phyloP scores from a whole-genome alignment of 2,888 invertebrate species.

The Theretra japonica region DNA sequence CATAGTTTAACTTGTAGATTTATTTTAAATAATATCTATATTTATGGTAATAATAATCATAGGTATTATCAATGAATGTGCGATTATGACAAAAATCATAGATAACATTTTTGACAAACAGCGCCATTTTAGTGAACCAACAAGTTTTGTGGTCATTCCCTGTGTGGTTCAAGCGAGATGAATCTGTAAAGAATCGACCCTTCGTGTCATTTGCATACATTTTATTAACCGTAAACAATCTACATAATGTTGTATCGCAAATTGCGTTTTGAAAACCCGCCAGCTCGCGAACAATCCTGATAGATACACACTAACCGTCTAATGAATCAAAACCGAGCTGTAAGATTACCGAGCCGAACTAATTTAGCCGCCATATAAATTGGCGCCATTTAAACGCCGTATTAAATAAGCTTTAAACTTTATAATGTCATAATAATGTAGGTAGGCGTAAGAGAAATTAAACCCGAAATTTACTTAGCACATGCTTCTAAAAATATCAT shows the following conservation, averaged over 20 bases:
- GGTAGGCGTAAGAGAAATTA: slow-evolving; percentile 30
- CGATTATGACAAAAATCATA: background rate
- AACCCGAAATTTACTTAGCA: slow-evolving; percentile 28
- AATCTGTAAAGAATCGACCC: slow-evolving; percentile 61
- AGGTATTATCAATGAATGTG: too few relatives aligned
- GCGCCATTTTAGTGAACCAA: slow-evolving; percentile 56
- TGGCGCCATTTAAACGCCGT: slow-evolving; percentile 25
- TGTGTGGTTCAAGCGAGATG: slow-evolving; percentile 58
- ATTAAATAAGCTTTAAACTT: slow-evolving; percentile 26
- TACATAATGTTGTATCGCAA: slow-evolving; percentile 48
- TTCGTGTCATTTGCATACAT: slow-evolving; percentile 68
- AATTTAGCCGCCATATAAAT: slow-evolving; percentile 32
- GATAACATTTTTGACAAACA: slow-evolving; percentile 32
- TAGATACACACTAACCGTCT: slow-evolving; percentile 49
- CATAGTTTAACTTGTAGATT: background rate
- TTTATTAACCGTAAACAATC: slow-evolving; percentile 53
- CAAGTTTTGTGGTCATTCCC: slow-evolving; percentile 52
- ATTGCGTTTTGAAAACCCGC: slow-evolving; percentile 28
- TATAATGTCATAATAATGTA: slow-evolving; percentile 28
- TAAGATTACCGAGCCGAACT: slow-evolving; percentile 27
- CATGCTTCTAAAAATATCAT: slow-evolving; percentile 28
- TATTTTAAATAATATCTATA: background rate
- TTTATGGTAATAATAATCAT: too few relatives aligned
- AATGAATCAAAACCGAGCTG: slow-evolving; percentile 37
- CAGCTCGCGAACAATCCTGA: slow-evolving; percentile 44